Base-by-base conservation (phyloP, 2,113 vertebrate genomes). In the Hippopotamus amphibius region DNA sequence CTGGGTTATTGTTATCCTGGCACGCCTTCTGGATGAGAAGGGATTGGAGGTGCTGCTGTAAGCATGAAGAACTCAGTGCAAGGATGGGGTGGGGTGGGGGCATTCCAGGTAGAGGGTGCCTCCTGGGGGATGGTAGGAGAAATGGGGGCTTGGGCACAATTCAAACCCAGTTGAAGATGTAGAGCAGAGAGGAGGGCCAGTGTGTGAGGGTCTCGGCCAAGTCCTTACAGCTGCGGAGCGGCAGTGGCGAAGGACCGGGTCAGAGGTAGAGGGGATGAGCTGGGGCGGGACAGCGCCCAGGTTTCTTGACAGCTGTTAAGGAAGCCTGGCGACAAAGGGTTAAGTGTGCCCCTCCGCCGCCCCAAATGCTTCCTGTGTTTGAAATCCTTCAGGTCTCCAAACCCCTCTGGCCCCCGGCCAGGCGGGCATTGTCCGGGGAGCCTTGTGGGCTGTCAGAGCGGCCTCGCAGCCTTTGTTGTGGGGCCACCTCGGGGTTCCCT, bases 401-500 rank as follows among this genome's bases (percentile, higher is more conserved):
- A 98, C 94, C 93, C 37, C 77, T 92, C 92, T 95, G 97, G 97
- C 94, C 77, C 71, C 9, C 0, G n/a, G 90, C 97, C 97, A 97
- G 77, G 93, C 61, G 43, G 97, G 96, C 93, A 98, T 97, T 98
- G 97, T 98, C 96, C 76, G 6, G 92, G 87, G 97, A 97, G 50
- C 48, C 63, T 65, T 92, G 89, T 92, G 96, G 85, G 84, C 37
- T 82, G 86, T 76, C 65, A 2, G 21, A 93, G 79, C 9, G 1
- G 86, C 89, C 2, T 28, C 24, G 53, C 90, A 33, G 95, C 83
- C 95, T 97, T 97, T 97, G 97, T 97, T 96, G 95, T 93, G 93
- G 91, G 97, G 94, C 98, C 96, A 97, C 96, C 84, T 96, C 74
- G 30, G 97, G 92, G 95, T 94, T 97, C 96, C 96, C 95, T 91